Evolutionary conservation across 2,113 vertebrate genomes (phyloP).

Genomic region (Pao palembangensis): DNA sequence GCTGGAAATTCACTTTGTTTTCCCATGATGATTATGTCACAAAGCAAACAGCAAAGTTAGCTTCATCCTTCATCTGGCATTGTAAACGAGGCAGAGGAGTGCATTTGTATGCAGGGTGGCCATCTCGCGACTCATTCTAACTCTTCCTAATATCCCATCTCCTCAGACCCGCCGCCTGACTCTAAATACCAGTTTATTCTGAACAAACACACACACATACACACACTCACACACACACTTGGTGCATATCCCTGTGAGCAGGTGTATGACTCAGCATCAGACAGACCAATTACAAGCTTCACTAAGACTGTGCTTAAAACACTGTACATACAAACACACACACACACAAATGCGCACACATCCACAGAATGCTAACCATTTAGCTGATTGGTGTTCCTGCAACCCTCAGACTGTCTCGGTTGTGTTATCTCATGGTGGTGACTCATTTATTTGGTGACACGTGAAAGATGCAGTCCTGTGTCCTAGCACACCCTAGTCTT

Average conservation of each 20-base stretch:
- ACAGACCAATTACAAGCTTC: constrained; percentile 62
- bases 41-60: background rate
- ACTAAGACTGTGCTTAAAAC: constrained; percentile 61
- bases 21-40: constrained; percentile 1
- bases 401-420: constrained; percentile 38
- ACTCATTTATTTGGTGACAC: constrained; percentile 53
- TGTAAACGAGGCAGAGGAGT: background rate
- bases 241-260: constrained; percentile 42
- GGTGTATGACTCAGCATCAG: constrained; percentile 71
- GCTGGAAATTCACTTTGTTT: constrained; percentile 5
- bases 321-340: constrained; percentile 31
- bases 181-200: constrained; percentile 64
- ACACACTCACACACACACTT: constrained; percentile 17
- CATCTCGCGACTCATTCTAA: constrained; percentile 61
- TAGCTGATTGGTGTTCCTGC: constrained; percentile 33
- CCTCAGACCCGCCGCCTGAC: constrained; percentile 49
- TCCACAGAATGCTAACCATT: constrained; percentile 24
- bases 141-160: constrained; percentile 59
- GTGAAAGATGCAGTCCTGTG: constrained; percentile 30
- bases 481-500: constrained; percentile 39
- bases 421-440: constrained; percentile 46
- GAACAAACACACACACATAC: constrained; percentile 47
- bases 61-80: background rate
- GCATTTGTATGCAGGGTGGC: constrained; percentile 60
- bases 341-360: constrained; percentile 9